Percentiles rank a stretch among this genome's conserved stretches.
Evolutionary conservation across 2,113 vertebrate species (phyloP).

Genomic region (Caracal caracal): DNA sequence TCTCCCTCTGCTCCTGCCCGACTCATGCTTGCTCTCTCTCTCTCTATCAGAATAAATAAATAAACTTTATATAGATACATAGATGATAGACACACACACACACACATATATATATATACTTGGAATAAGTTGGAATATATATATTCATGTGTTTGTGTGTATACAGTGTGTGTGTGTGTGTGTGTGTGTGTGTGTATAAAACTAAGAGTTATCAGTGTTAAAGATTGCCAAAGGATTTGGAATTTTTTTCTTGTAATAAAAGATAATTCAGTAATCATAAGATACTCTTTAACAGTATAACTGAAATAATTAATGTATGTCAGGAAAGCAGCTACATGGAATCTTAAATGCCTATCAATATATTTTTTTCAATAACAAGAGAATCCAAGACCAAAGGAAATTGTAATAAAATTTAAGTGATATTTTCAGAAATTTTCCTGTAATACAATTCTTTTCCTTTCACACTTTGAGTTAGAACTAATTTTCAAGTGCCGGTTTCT

Average conservation of each 20-base stretch:
- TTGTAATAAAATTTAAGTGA: neutral
- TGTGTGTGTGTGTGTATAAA: neutral
- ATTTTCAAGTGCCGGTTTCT: neutral
- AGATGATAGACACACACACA: no score
- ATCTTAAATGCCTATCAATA: neutral
- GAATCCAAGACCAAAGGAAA: neutral
- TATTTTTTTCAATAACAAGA: neutral
- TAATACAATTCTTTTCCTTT: neutral
- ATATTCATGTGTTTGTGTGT: no score
- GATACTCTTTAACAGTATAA: neutral
- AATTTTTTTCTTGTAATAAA: neutral
- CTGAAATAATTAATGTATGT: neutral
- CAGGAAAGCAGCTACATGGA: neutral
- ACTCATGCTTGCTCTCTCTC: no score
- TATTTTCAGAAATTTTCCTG: neutral
- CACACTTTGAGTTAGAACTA: neutral
- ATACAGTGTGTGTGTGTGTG: no score
- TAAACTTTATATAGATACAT: no score
- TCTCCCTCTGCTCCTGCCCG: no score
- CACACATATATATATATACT: no score
- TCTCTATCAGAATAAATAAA: no score
- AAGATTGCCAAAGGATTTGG: neutral
- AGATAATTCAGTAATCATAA: neutral
- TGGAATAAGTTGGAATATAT: no score
- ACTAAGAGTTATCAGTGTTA: neutral